Base-by-base conservation (phyloP, 2,888 invertebrate genomes). In the Parapristionchus giblindavisi region DNA sequence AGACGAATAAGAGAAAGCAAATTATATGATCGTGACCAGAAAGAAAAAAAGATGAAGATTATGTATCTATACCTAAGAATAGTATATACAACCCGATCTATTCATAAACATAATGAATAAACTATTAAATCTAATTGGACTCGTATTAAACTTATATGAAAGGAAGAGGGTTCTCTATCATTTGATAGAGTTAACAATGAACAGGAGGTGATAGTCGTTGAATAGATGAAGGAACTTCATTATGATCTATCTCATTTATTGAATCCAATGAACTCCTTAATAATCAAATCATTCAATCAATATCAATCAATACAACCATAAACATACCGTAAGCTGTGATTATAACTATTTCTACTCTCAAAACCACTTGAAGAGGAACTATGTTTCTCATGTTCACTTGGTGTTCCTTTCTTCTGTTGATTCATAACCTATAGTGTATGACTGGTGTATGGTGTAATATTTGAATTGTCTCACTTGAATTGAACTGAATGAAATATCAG, bases 271-370 rank as follows among this genome's bases (percentile, higher is more conserved):
- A 51, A 68, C 52, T 68, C 66, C 66, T 66, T 43, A 27, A 48
- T 48, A 43, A 8, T 5, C 1, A 29, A 58, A 17, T 24, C 27
- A 58, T 5, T 14, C n/a, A 34, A 63, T n/a, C 11, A 24, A 38
- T 11, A 38, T 6, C 56, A n/a, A 1, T 6, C 5, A 24, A 27
- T 24, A 14, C 48, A 14, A 14, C 48, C 14, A 14, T 48, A 14
- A 48, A 48, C 21, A 48, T 48, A 48, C 48, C 48, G 48, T 48
- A 48, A 48, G 48, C 48, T 48, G 48, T 48, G 48, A n/a, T n/a
- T n/a, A n/a, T n/a, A n/a, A 51, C 68, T 68, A 52, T 52, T 68
- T 6, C 68, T 48, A 27, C 68, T 68, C 68, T 68, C 68, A n/a
- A 68, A 68, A 32, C 68, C 68, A 52, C 68, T 68, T 14, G 68